Conservation (phyloP, 2,888 invertebrate genomes). For the Azorinus chamasolen region DNA sequence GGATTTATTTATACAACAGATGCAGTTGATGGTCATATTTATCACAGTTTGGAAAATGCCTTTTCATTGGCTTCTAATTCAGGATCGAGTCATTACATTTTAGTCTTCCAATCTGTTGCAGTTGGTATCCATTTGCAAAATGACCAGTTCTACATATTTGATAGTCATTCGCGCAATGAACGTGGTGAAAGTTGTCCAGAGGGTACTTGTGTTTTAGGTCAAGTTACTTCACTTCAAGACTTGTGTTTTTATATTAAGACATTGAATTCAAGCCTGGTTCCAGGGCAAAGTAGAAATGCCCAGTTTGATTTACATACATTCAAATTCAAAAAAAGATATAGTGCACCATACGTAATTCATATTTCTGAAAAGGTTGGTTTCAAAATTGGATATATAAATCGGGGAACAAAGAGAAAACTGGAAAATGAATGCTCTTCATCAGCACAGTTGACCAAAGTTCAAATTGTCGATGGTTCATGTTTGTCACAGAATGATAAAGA, state of each 20-base stretch:
- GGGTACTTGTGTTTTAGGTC: background rate
- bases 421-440: too few relatives aligned
- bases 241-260: background rate
- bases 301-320: slow-evolving; percentile 1
- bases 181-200: background rate
- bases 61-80: background rate
- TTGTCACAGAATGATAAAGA: too few relatives aligned
- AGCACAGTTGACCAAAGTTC: too few relatives aligned
- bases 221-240: background rate
- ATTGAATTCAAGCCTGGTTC: background rate
- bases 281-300: background rate
- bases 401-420: too few relatives aligned
- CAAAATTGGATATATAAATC: background rate
- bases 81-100: background rate
- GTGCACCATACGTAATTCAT: background rate
- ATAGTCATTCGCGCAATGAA: slow-evolving; percentile 1
- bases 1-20: background rate
- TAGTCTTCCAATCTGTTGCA: background rate
- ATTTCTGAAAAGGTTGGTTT: background rate
- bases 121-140: background rate
- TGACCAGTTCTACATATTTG: background rate
- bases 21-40: background rate
- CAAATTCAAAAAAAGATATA: background rate
- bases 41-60: background rate
- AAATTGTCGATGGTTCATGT: too few relatives aligned